These are phyloP conservation scores for Pterocles orientalis DNA, from an alignment of 2,113 vertebrate genomes.

Conservation along the genomic window DNA sequence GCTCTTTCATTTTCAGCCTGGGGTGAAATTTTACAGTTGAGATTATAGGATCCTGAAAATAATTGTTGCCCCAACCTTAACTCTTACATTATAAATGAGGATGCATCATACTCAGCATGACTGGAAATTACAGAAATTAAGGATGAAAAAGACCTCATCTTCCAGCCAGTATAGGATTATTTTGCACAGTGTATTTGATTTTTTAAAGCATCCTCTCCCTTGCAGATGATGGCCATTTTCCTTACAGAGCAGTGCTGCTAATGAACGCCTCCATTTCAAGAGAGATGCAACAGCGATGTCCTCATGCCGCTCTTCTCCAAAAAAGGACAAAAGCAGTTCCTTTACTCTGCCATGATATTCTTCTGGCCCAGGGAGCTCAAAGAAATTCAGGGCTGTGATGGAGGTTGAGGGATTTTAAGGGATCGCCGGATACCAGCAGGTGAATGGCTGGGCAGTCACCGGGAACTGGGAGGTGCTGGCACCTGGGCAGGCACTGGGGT, in stretches of 20 bases:
- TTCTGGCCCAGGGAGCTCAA: background rate
- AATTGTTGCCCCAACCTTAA: slow-evolving; percentile 71
- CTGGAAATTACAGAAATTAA: slow-evolving; percentile 70
- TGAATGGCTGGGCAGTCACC: background rate
- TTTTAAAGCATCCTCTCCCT: slow-evolving; percentile 1
- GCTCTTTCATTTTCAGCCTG: slow-evolving; percentile 73
- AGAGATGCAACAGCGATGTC: background rate
- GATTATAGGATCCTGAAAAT: slow-evolving; percentile 73
- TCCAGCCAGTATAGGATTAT: slow-evolving; percentile 48
- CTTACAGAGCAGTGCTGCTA: background rate
- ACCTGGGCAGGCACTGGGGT: background rate
- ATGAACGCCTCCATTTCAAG: background rate
- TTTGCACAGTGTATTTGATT: background rate
- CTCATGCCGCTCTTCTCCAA: background rate
- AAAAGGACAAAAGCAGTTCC: background rate
- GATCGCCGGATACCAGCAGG: fast-evolving
- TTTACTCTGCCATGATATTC: background rate
- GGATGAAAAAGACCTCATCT: slow-evolving; percentile 60
- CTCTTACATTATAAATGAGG: slow-evolving; percentile 71
- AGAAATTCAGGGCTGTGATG: background rate
- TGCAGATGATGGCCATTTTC: background rate
- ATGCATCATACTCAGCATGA: slow-evolving; percentile 64
- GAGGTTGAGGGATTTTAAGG: background rate
- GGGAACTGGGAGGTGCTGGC: background rate
- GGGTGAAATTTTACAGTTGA: slow-evolving; percentile 73